These are phyloP conservation scores for Scolopax rusticola DNA, from an alignment of 2,797 vertebrate genomes.

Conservation along the genomic window DNA sequence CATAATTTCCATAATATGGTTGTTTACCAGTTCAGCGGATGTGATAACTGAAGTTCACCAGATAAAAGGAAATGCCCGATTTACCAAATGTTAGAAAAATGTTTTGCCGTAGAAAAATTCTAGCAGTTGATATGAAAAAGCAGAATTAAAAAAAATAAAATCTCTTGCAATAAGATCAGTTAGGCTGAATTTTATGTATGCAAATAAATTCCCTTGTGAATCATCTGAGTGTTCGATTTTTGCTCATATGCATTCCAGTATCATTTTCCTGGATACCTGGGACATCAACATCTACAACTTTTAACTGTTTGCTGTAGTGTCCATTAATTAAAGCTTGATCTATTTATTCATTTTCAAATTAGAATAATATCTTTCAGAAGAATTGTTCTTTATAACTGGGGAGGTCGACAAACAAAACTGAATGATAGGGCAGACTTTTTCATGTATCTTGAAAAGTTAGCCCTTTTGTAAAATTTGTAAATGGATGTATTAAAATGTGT, in stretches of 20 bases:
- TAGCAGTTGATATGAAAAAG: background rate
- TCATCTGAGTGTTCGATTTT: accelerated
- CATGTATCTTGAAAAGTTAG: background rate
- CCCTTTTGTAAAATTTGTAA: background rate
- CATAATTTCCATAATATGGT: background rate
- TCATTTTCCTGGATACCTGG: background rate
- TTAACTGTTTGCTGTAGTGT: background rate
- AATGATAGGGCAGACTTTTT: background rate
- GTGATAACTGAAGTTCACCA: background rate
- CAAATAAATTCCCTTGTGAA: background rate
- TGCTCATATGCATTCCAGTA: background rate
- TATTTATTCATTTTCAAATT: background rate
- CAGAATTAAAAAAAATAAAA: background rate
- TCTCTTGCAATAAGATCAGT: background rate
- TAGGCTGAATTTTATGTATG: background rate
- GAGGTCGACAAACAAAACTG: background rate
- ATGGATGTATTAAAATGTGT: background rate
- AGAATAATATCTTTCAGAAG: background rate
- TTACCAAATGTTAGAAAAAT: background rate
- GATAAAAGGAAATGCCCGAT: background rate
- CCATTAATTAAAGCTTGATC: background rate
- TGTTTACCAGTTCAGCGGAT: background rate
- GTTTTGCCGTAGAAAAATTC: background rate
- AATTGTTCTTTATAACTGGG: background rate
- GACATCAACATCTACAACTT: background rate